phyloP scores from a whole-genome alignment of 2,888 invertebrate genomes.

The Xylocampa areola region DNA sequence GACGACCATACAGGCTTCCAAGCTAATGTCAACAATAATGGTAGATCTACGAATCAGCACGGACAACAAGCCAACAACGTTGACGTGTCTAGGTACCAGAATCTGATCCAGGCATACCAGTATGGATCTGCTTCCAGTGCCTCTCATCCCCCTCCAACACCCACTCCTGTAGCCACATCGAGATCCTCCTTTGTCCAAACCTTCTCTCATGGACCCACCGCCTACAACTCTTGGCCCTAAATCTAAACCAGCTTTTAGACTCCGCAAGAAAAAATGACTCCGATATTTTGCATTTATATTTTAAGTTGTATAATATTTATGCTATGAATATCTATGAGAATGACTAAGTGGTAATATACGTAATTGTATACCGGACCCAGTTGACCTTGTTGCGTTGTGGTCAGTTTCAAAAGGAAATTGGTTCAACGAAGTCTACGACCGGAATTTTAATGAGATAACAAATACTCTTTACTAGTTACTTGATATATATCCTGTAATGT shows the following conservation, averaged over 20 bases:
- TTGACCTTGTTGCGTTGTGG: conserved; percentile 68
- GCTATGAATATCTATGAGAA: conserved; percentile 61
- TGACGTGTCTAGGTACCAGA: conserved; percentile 29
- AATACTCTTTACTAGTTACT: conserved; percentile 31
- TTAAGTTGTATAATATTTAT: conserved; percentile 53
- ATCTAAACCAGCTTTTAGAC: background rate
- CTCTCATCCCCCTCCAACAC: conserved; percentile 57
- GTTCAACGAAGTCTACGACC: conserved; percentile 30
- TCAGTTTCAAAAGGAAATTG: conserved; percentile 71
- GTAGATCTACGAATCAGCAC: conserved; percentile 39
- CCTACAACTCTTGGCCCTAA: conserved; percentile 72
- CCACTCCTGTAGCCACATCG: conserved; percentile 72
- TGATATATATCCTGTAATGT: conserved; percentile 57
- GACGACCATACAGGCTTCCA: conserved; percentile 88
- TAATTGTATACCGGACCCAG: conserved; percentile 71
- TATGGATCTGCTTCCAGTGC: conserved; percentile 44
- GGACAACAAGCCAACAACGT: conserved; percentile 14
- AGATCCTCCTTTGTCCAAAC: conserved; percentile 77
- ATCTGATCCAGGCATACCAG: conserved; percentile 37
- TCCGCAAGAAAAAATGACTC: conserved; percentile 35
- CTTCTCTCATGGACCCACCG: conserved; percentile 64
- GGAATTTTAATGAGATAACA: conserved; percentile 27
- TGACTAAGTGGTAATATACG: conserved; percentile 67
- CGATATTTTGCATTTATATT: conserved; percentile 72
- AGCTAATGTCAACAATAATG: conserved; percentile 86